These are phyloP conservation scores for Drosophila anceps DNA, from an alignment of 2,888 invertebrate species.

Conservation along the genomic window DNA sequence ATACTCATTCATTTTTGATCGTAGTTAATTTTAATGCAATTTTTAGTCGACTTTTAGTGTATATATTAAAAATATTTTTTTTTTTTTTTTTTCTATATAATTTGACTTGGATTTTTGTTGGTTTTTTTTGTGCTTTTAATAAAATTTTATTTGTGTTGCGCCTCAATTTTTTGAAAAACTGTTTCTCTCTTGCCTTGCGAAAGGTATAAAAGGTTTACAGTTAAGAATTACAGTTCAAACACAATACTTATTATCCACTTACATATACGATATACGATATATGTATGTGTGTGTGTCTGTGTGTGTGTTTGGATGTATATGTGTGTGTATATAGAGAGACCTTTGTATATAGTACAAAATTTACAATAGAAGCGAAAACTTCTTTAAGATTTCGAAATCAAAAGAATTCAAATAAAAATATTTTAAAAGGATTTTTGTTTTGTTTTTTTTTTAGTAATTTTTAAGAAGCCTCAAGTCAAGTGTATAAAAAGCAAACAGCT, in stretches of 20 bases:
- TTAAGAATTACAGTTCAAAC: slow-evolving; percentile 63
- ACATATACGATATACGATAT: slow-evolving; percentile 19
- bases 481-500: slow-evolving; percentile 75
- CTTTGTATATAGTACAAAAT: slow-evolving; percentile 80
- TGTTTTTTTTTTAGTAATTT: slow-evolving; percentile 7
- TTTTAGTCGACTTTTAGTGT: slow-evolving; percentile 57
- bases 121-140: slow-evolving; percentile 57
- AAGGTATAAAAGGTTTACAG: slow-evolving; percentile 76
- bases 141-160: slow-evolving; percentile 23
- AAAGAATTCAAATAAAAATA: slow-evolving; percentile 3
- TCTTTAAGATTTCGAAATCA: slow-evolving; percentile 26
- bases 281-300: slow-evolving; percentile 17
- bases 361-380: slow-evolving; percentile 69
- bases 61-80: slow-evolving; percentile 70
- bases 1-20: slow-evolving; percentile 46
- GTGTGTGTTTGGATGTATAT: not conserved
- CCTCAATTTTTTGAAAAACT: slow-evolving; percentile 44
- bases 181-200: slow-evolving; percentile 63
- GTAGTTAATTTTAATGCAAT: slow-evolving; percentile 34
- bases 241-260: slow-evolving; percentile 38
- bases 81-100: slow-evolving; percentile 43
- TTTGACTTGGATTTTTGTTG: slow-evolving; percentile 72
- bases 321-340: slow-evolving; percentile 42
- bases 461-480: slow-evolving; percentile 42
- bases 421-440: not conserved